A percentile compares a stretch with the other conserved stretches of the same genome.
phyloP scores from a whole-genome alignment of 2,888 invertebrate species.

The Nasonovia ribisnigri region DNA sequence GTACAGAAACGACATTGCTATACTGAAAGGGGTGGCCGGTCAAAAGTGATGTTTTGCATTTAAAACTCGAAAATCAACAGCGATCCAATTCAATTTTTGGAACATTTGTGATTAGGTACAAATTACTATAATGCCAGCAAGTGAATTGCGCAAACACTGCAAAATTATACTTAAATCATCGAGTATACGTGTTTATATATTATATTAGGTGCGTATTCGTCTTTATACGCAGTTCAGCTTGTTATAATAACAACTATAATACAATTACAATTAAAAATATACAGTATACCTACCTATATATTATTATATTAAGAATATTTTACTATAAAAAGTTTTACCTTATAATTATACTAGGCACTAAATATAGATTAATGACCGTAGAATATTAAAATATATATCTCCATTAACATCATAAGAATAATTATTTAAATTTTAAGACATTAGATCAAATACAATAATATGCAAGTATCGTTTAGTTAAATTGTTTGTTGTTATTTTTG shows the following conservation, averaged over 20 bases:
- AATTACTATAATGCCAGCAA: background rate
- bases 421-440: background rate
- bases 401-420: too few relatives aligned
- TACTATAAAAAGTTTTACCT: background rate
- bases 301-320: background rate
- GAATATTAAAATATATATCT: too few relatives aligned
- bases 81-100: background rate
- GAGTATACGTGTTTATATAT: too few relatives aligned
- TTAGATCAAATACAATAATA: background rate
- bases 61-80: background rate
- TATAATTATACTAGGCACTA: too few relatives aligned
- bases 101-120: background rate
- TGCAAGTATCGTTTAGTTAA: background rate
- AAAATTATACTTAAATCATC: background rate
- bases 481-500: too few relatives aligned
- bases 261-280: too few relatives aligned
- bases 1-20: background rate
- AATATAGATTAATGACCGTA: too few relatives aligned
- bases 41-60: background rate
- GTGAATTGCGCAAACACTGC: background rate
- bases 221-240: background rate
- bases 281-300: background rate
- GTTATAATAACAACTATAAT: background rate
- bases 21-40: background rate
- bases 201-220: too few relatives aligned